Conservation (phyloP, 2,797 vertebrate genomes). For the Hipposideros larvatus region DNA sequence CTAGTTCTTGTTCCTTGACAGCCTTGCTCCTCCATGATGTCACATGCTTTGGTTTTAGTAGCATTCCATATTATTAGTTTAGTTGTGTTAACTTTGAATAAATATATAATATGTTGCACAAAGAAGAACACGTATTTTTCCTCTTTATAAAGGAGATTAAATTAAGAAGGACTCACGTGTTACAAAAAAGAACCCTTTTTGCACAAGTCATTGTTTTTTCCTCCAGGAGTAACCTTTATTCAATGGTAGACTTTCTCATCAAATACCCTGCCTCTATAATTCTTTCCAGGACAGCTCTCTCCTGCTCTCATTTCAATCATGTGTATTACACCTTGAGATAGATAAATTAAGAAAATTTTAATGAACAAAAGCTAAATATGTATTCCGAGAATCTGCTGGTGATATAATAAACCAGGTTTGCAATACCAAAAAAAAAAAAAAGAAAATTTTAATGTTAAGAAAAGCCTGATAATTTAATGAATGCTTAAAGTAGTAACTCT, state of each 20-base stretch:
- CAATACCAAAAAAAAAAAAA: too few species aligned
- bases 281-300: background rate
- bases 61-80: background rate
- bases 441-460: constrained; percentile 60
- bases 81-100: background rate
- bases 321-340: constrained; percentile 50
- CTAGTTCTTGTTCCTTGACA: background rate
- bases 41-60: background rate
- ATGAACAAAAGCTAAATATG: background rate
- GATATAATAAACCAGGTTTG: too few species aligned
- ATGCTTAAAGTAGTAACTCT: constrained; percentile 56
- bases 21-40: background rate
- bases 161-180: background rate
- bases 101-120: background rate
- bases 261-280: background rate
- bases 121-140: background rate
- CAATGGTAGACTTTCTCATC: background rate
- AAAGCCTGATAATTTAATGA: constrained; percentile 61
- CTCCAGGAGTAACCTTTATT: background rate
- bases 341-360: constrained; percentile 56
- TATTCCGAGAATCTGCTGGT: too few species aligned
- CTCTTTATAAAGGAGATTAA: background rate
- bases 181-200: background rate
- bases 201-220: background rate
- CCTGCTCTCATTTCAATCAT: constrained; percentile 15